These are phyloP conservation scores for Elysia chlorotica DNA, from an alignment of 1,140 invertebrate species.

Conservation along the genomic window DNA sequence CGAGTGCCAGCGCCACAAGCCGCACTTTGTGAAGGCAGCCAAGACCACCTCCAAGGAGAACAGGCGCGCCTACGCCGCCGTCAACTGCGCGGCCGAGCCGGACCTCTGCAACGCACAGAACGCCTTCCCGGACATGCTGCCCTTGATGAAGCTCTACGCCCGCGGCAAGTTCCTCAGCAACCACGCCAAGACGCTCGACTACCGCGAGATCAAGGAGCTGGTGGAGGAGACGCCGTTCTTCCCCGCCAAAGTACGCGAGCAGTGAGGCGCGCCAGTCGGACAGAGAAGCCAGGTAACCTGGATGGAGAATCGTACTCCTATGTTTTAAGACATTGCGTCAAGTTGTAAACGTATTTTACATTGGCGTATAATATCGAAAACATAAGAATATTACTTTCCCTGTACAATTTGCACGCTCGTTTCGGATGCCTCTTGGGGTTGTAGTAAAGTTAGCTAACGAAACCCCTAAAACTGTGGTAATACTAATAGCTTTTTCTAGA, in stretches of 20 bases:
- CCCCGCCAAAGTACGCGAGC: neutral
- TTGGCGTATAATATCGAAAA: too few relatives aligned
- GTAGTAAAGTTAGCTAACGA: too few relatives aligned
- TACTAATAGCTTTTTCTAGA: too few relatives aligned
- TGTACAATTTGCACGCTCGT: too few relatives aligned
- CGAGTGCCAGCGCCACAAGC: neutral
- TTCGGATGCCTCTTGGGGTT: too few relatives aligned
- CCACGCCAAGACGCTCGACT: neutral
- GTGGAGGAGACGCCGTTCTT: neutral
- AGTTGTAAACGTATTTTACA: too few relatives aligned
- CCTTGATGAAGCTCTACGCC: neutral
- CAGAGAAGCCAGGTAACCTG: too few relatives aligned
- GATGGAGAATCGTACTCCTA: too few relatives aligned
- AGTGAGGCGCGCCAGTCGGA: too few relatives aligned
- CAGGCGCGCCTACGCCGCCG: neutral
- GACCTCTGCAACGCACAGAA: neutral
- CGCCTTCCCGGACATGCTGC: neutral
- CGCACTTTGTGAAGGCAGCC: constrained; percentile 12
- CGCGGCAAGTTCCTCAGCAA: neutral
- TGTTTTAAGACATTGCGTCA: too few relatives aligned
- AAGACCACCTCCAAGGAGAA: neutral
- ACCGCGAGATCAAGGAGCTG: neutral
- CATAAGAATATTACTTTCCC: too few relatives aligned
- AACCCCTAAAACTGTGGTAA: too few relatives aligned
- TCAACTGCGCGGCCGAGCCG: constrained; percentile 7